phyloP scores from a whole-genome alignment of 2,113 vertebrate species.

The Cinclus cinclus region DNA sequence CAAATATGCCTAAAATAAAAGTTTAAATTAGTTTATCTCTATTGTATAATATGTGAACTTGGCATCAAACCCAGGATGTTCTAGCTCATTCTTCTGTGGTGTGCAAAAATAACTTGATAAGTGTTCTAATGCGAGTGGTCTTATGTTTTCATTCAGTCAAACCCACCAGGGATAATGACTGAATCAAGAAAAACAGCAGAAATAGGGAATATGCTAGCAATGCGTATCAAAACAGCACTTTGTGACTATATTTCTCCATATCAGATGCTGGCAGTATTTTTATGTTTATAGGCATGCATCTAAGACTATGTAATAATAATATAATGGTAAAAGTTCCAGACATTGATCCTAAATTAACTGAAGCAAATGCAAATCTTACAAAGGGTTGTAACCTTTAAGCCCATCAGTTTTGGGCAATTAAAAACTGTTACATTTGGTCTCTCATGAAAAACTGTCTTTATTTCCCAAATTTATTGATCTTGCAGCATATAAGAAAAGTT shows the following conservation, averaged over 20 bases:
- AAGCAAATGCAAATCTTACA: background rate
- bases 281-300: background rate
- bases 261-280: background rate
- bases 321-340: background rate
- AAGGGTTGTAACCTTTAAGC: background rate
- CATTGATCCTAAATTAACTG: background rate
- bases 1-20: background rate
- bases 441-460: background rate
- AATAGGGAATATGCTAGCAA: background rate
- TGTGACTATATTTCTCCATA: background rate
- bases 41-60: background rate
- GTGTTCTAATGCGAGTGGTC: background rate
- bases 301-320: background rate
- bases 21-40: background rate
- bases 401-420: background rate
- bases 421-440: background rate
- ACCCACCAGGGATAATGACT: background rate
- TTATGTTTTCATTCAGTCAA: background rate
- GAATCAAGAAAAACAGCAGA: background rate
- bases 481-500: background rate
- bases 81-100: background rate
- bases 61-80: background rate
- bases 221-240: background rate
- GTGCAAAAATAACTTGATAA: background rate
- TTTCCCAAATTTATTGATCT: background rate